A percentile compares a stretch with the other conserved stretches of the same genome.
Evolutionary conservation across 53 echinoderm and acorn worm species (phyloP).

Genomic region (Zoroaster sp.): DNA sequence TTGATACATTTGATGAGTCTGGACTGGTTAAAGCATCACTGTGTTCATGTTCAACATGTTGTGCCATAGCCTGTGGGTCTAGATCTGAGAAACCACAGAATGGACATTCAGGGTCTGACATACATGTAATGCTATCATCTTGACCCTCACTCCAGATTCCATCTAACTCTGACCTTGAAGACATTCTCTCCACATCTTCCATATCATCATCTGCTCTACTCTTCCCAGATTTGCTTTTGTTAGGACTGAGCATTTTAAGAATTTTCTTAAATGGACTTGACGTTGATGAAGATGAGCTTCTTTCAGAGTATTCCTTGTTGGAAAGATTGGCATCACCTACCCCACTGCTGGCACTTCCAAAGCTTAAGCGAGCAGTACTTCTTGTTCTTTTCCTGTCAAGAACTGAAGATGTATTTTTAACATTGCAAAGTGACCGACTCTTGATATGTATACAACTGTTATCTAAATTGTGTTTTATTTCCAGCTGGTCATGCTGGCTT

Average conservation of each 20-base stretch:
- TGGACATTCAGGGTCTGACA: constrained; percentile 50
- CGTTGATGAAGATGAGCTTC: background rate
- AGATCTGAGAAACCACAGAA: constrained; percentile 41
- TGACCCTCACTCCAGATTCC: background rate
- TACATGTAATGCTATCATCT: background rate
- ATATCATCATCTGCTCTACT: background rate
- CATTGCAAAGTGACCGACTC: background rate
- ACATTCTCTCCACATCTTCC: background rate
- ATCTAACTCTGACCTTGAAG: background rate
- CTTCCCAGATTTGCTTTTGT: background rate
- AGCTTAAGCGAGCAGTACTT: constrained; percentile 14
- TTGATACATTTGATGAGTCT: background rate
- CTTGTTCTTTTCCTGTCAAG: constrained; percentile 21
- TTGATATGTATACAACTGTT: background rate
- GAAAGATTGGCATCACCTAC: background rate
- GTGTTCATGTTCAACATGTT: constrained; percentile 37
- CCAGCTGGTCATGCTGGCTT: background rate
- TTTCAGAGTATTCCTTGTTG: background rate
- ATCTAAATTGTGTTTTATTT: background rate
- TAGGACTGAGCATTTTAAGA: constrained; percentile 22
- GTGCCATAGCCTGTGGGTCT: constrained; percentile 5
- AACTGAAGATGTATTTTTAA: background rate
- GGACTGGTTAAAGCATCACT: constrained; percentile 28
- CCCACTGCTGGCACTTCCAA: background rate
- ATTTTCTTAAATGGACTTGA: constrained; percentile 38